Percentiles rank a stretch among this genome's conserved stretches.
These are phyloP conservation scores for Galerucella nymphaeae DNA, from an alignment of 2,888 invertebrate genomes.

Conservation along the genomic window DNA sequence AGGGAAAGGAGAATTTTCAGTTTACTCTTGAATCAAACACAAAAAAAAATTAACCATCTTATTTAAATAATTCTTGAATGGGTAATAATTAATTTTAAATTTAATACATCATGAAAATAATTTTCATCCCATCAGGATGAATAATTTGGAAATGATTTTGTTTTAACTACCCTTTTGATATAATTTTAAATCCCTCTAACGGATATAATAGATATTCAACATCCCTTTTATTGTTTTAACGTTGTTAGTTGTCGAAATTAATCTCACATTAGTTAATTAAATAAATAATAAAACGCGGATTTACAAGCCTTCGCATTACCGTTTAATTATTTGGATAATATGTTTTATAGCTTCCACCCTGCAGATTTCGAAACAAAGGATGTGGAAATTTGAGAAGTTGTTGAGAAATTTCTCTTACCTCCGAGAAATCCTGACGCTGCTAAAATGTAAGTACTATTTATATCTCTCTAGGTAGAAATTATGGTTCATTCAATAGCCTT, in stretches of 20 bases:
- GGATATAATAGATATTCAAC: slow-evolving; percentile 1
- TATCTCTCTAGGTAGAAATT: no score
- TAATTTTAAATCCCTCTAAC: slow-evolving; percentile 11
- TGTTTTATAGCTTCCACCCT: no score
- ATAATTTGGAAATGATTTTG: slow-evolving; percentile 7
- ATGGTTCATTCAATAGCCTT: no score
- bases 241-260: slow-evolving; percentile 3
- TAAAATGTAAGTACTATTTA: no score
- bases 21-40: background rate
- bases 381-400: no score
- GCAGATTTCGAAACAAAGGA: no score
- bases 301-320: background rate
- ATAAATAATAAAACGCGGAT: slow-evolving; percentile 4
- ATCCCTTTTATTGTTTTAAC: slow-evolving; percentile 8
- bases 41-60: background rate
- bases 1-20: background rate
- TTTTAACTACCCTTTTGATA: slow-evolving; percentile 13
- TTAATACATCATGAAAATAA: background rate
- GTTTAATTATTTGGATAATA: no score
- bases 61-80: background rate
- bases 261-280: slow-evolving; percentile 12
- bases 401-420: no score
- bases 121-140: background rate
- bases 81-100: background rate
- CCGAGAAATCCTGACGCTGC: no score